Percentiles rank a stretch among this genome's conserved stretches.
phyloP scores from a whole-genome alignment of 1,140 invertebrate species.

The Drosophila lini region DNA sequence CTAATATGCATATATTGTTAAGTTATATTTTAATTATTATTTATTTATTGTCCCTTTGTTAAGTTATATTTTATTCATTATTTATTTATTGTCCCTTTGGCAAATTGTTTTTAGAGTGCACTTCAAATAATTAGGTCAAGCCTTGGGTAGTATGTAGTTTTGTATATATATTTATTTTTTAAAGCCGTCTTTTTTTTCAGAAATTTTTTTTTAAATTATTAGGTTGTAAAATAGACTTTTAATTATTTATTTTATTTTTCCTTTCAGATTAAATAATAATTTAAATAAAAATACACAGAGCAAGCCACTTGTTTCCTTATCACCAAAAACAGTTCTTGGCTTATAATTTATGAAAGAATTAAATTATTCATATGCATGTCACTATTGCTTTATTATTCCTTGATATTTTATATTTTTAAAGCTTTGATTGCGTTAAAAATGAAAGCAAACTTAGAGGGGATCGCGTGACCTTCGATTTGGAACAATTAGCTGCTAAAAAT shows the following conservation, averaged over 20 bases:
- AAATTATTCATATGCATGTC: not conserved
- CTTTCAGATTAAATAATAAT: not conserved
- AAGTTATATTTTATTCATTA: not conserved
- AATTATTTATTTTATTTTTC: not conserved
- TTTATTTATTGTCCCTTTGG: not conserved
- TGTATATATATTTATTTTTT: not conserved
- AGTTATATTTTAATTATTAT: not conserved
- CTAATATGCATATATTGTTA: not conserved
- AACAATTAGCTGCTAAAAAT: slow-evolving; percentile 53
- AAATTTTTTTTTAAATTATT: too few relatives aligned
- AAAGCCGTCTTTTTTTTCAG: too few relatives aligned
- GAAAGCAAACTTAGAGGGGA: not conserved
- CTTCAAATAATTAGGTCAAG: not conserved
- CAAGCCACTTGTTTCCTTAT: not conserved
- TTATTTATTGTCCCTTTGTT: too few relatives aligned
- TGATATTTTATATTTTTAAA: not conserved
- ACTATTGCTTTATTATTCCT: not conserved
- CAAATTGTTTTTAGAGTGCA: not conserved
- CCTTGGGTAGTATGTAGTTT: not conserved
- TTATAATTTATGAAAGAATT: not conserved
- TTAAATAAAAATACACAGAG: too few relatives aligned
- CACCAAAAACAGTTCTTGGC: not conserved
- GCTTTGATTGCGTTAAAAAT: not conserved
- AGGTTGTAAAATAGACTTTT: too few relatives aligned
- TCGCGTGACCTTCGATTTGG: slow-evolving; percentile 50